Evolutionary conservation across 1,140 invertebrate genomes (phyloP).

Genomic region (Papilio helenus): DNA sequence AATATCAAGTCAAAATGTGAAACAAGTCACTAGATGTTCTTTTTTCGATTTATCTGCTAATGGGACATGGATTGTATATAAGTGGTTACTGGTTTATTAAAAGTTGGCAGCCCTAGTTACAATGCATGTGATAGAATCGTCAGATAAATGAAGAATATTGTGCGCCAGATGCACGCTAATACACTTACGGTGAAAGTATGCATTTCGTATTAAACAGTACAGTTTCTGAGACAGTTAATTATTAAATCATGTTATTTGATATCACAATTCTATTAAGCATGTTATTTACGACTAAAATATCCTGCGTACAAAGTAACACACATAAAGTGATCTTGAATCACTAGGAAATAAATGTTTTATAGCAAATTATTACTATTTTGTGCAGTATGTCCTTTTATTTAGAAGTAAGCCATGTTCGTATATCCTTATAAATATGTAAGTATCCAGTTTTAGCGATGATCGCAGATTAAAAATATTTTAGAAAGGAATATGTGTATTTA

Average conservation of each 20-base stretch:
- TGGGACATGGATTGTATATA: background rate
- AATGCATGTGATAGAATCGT: slow-evolving; percentile 33
- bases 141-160: slow-evolving; percentile 28
- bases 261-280: background rate
- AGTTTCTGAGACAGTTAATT: background rate
- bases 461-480: slow-evolving; percentile 9
- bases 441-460: background rate
- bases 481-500: slow-evolving; percentile 5
- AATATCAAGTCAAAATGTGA: too few species aligned
- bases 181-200: slow-evolving; percentile 24
- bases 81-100: background rate
- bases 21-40: background rate
- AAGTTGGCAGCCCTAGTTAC: background rate
- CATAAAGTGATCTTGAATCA: too few species aligned
- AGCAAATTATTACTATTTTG: background rate
- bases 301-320: too few species aligned
- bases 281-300: too few species aligned
- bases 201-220: background rate
- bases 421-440: background rate
- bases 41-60: background rate
- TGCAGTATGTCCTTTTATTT: background rate
- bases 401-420: background rate
- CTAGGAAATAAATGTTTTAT: too few species aligned
- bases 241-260: background rate
- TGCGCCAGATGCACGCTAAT: slow-evolving; percentile 22